phyloP scores from a whole-genome alignment of 2,797 vertebrate genomes.

The Diplodus sargus region DNA sequence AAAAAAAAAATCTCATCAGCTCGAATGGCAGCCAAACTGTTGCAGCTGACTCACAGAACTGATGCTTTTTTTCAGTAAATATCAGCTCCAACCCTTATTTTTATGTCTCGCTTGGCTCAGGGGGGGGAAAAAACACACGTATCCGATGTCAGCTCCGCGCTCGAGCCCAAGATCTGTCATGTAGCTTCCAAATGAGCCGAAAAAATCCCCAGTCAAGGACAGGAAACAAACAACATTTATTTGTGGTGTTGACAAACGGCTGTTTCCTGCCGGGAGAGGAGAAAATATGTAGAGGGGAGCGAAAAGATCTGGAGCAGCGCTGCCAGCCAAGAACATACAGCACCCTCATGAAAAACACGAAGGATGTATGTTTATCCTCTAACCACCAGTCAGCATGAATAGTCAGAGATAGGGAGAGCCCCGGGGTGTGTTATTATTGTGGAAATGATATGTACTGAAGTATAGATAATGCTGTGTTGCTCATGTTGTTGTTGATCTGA shows the following conservation, averaged over 20 bases:
- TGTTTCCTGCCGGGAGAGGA: slow-evolving; percentile 70
- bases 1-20: not conserved
- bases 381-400: slow-evolving; percentile 43
- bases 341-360: slow-evolving; percentile 32
- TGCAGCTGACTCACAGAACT: not conserved
- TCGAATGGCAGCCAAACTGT: slow-evolving; percentile 1
- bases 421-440: slow-evolving; percentile 31
- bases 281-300: slow-evolving; percentile 53
- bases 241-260: slow-evolving; percentile 72
- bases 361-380: slow-evolving; percentile 47
- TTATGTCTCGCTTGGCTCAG: slow-evolving; percentile 27
- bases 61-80: slow-evolving; percentile 26
- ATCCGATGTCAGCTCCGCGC: slow-evolving; percentile 25
- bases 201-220: slow-evolving; percentile 55
- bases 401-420: slow-evolving; percentile 26
- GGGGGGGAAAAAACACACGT: slow-evolving; percentile 30
- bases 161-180: slow-evolving; percentile 28
- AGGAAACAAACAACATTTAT: slow-evolving; percentile 78
- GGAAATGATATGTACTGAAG: not conserved
- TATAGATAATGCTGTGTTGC: not conserved
- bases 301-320: slow-evolving; percentile 36
- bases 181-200: slow-evolving; percentile 37
- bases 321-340: slow-evolving; percentile 37
- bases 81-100: slow-evolving; percentile 33
- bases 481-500: not conserved